A percentile compares a stretch with the other conserved stretches of the same genome.
These are phyloP conservation scores for Eciton burchellii DNA, from an alignment of 1,140 invertebrate genomes.

Conservation along the genomic window DNA sequence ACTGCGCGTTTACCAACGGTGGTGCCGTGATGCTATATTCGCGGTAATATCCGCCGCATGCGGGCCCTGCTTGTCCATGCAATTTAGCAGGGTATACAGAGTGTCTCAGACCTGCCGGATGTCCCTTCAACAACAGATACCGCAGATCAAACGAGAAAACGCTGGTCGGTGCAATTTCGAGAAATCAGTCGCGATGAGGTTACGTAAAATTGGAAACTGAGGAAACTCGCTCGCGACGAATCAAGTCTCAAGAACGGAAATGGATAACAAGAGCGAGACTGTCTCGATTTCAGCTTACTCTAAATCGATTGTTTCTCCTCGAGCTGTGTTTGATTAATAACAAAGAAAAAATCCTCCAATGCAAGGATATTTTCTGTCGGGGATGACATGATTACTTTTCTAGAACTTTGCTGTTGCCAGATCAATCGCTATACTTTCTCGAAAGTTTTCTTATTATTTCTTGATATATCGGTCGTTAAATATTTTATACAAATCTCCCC, in stretches of 20 bases:
- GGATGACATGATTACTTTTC: too few relatives aligned
- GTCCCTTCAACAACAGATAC: constrained; percentile 58
- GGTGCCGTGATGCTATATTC: constrained; percentile 26
- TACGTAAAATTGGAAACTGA: constrained; percentile 19
- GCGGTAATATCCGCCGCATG: constrained; percentile 43
- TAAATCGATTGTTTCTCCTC: neutral
- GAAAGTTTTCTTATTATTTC: too few relatives aligned
- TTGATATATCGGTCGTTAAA: neutral
- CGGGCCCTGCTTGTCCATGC: constrained; percentile 56
- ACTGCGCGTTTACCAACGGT: constrained; percentile 9
- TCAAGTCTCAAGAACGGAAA: neutral
- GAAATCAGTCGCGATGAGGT: constrained; percentile 6
- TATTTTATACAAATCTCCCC: neutral
- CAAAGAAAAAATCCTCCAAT: too few relatives aligned
- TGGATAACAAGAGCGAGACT: neutral
- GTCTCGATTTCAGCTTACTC: neutral
- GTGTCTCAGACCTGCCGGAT: constrained; percentile 37
- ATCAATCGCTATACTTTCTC: too few relatives aligned
- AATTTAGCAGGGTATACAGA: constrained; percentile 62
- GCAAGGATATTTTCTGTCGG: too few relatives aligned
- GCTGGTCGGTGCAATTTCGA: constrained; percentile 40
- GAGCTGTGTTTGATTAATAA: neutral
- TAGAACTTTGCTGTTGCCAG: too few relatives aligned
- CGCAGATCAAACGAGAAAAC: constrained; percentile 49
- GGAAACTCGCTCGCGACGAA: neutral